Evolutionary conservation across 1,140 invertebrate species (phyloP), one percentile per base, ranked within the genome.

Genomic region (Apolygus lucorum): DNA sequence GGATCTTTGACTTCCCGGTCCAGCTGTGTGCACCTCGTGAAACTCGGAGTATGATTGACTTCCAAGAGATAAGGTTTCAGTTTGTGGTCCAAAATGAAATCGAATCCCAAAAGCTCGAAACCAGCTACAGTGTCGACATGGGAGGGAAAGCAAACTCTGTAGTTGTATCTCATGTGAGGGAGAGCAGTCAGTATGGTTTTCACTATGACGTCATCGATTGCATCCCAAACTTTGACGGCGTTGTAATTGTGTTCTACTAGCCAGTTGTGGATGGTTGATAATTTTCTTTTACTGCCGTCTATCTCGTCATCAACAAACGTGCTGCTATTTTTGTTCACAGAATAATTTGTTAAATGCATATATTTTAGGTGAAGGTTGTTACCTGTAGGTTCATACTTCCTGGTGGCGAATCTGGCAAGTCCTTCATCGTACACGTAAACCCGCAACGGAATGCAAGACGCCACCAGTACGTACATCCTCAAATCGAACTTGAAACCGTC

Each of bases 401-500:
- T 89, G 1, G 93, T 95, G 0, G 92, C 92, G 79, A 95, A 95
- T 75, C 91, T 85, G 0, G 92, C 94, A 34, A 99, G 82, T 2
- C 96, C 96, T 82, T 99, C 95, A 73, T 98, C 92, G 80, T 94
- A 98, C 24, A 99, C 85, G 77, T 95, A 98, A 73, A 98, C 88
- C 68, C 93, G 83, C 11, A 94, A 81, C 11, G 96, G 96, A 81
- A 97, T 92, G 77, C 95, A 93, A 0, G 91, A 96, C 0, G 96
- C 96, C 63, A 99, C 90, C 14, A 97, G 82, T 0, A 92, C 90
- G 78, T 99, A 99, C 14, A 99, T 84, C 68, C 96, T 84, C 27
- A 99, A 84, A 80, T 99, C 96, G 81, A 99, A 99, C 81, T 99
- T 99, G 76, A 92, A 96, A 21, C 93, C 93, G 82, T 98, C 94